phyloP scores from a whole-genome alignment of 2,888 invertebrate genomes.

The Baccha elongata region DNA sequence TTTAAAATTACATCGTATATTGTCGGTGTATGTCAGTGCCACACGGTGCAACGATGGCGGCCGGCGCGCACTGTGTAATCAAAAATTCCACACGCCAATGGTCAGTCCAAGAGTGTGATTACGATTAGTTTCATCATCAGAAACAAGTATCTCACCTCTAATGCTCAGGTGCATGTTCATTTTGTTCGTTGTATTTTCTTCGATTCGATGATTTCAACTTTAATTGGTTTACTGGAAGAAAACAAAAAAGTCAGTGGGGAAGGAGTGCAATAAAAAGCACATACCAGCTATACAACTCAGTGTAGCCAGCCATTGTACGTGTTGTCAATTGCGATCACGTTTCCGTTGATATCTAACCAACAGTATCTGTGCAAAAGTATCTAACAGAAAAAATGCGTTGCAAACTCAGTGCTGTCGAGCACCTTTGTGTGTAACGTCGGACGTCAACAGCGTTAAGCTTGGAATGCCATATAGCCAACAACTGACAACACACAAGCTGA shows the following conservation, averaged over 20 bases:
- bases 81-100: constrained; percentile 66
- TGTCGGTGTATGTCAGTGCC: constrained; percentile 1
- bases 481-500: constrained; percentile 33
- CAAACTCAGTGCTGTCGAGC: constrained; percentile 26
- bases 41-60: not conserved
- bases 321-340: constrained; percentile 73
- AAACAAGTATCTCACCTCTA: constrained; percentile 70
- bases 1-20: constrained; percentile 57
- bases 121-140: constrained; percentile 71
- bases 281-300: constrained; percentile 33
- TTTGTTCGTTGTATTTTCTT: constrained; percentile 15
- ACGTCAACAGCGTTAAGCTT: not conserved
- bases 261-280: constrained; percentile 15
- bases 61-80: constrained; percentile 54
- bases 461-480: constrained; percentile 48
- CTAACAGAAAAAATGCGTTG: constrained; percentile 66
- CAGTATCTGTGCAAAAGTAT: constrained; percentile 30
- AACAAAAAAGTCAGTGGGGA: not conserved
- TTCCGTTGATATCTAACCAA: constrained; percentile 59
- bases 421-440: constrained; percentile 47
- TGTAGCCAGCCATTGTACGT: constrained; percentile 61
- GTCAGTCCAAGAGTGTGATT: constrained; percentile 56
- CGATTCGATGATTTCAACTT: constrained; percentile 57
- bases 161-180: constrained; percentile 65
- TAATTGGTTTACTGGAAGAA: constrained; percentile 63